Percentiles rank a stretch among this genome's conserved stretches.
Evolutionary conservation across 2,113 vertebrate species (phyloP).

Genomic region (Megaleporinus macrocephalus): DNA sequence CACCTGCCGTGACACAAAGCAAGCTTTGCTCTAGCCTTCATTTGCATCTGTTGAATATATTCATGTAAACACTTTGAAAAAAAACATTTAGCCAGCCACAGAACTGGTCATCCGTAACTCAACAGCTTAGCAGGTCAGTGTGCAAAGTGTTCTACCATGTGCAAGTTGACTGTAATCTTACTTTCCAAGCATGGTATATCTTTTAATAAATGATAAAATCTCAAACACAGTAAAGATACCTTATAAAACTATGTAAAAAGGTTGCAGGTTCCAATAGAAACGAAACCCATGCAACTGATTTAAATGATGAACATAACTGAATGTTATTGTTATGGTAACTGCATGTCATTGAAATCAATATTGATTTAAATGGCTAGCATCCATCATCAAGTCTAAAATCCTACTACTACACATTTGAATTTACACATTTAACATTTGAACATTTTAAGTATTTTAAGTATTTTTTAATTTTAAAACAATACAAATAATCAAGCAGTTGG

Average conservation of each 20-base stretch:
- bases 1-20: conserved; percentile 75
- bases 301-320: too few species aligned
- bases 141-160: conserved; percentile 32
- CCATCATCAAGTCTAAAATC: too few species aligned
- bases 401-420: too few species aligned
- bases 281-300: too few species aligned
- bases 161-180: conserved; percentile 32
- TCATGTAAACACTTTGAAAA: conserved; percentile 51
- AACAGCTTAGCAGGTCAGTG: conserved; percentile 42
- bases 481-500: background rate
- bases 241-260: background rate
- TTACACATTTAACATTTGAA: too few species aligned
- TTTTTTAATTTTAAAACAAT: too few species aligned
- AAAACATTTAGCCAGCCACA: conserved; percentile 39
- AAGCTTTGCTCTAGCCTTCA: conserved; percentile 47
- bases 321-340: too few species aligned
- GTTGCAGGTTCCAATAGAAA: too few species aligned
- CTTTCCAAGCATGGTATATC: conserved; percentile 7
- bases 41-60: conserved; percentile 65
- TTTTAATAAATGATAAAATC: background rate
- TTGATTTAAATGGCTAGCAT: too few species aligned
- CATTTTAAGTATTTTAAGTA: too few species aligned
- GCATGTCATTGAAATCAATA: too few species aligned
- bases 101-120: conserved; percentile 52
- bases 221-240: background rate